Percentiles rank a stretch among this genome's conserved stretches.
Evolutionary conservation across 2,113 vertebrate species (phyloP).

Genomic region (Sprattus sprattus): DNA sequence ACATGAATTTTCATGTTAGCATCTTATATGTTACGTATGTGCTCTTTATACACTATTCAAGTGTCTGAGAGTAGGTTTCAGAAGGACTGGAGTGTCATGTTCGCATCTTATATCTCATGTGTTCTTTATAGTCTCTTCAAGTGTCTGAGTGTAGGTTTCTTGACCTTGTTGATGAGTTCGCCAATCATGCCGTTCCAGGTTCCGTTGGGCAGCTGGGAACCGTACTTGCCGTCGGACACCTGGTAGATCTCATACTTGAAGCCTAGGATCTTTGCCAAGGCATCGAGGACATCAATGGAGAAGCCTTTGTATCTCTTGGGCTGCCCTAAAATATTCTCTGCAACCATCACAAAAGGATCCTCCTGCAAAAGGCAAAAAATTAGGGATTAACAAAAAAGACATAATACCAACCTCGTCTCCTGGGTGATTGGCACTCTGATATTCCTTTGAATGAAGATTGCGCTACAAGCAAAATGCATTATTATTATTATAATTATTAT

Average conservation of each 20-base stretch:
- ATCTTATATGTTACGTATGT: too few species aligned
- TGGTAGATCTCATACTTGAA: conserved; percentile 99
- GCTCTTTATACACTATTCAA: too few species aligned
- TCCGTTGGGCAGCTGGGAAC: conserved; percentile 89
- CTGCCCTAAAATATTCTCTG: conserved; percentile 96
- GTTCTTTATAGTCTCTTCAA: too few species aligned
- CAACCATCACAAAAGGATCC: conserved; percentile 98
- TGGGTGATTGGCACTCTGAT: too few species aligned
- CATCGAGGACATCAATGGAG: conserved; percentile 94
- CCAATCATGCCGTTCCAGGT: conserved; percentile 99
- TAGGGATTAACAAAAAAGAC: not conserved
- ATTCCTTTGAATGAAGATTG: too few species aligned
- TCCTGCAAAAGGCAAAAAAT: conserved; percentile 73
- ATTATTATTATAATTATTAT: too few species aligned
- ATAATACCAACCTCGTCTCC: not conserved
- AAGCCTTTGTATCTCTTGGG: conserved; percentile 97
- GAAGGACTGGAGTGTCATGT: too few species aligned
- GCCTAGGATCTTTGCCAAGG: conserved; percentile 89
- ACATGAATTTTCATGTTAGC: not conserved
- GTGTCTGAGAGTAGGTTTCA: too few species aligned
- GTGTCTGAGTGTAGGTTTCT: not conserved
- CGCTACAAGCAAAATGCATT: too few species aligned
- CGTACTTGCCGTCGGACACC: conserved; percentile 92
- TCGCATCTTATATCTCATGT: too few species aligned
- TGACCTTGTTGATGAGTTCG: conserved; percentile 94